These are phyloP conservation scores for Pantherophis vulpinus DNA, from an alignment of 2,797 vertebrate genomes.

Conservation along the genomic window DNA sequence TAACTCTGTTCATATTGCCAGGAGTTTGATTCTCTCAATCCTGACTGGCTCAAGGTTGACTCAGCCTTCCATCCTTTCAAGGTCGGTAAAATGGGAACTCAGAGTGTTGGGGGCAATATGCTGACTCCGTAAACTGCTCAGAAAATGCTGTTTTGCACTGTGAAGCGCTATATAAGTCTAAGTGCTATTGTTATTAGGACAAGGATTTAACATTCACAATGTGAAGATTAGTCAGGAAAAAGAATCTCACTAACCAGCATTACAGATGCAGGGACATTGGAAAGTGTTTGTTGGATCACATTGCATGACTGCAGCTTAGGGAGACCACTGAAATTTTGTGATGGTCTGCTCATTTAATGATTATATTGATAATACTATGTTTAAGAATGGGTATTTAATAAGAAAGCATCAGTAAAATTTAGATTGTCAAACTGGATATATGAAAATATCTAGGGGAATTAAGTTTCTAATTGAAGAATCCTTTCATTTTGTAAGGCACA, in stretches of 20 bases:
- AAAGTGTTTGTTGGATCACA: not conserved
- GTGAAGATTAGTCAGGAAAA: not conserved
- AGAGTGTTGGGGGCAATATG: not conserved
- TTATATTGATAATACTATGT: not conserved
- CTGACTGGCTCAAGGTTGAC: not conserved
- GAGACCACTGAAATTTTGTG: not conserved
- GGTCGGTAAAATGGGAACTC: not conserved
- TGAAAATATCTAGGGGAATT: not conserved
- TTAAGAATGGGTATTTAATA: not conserved
- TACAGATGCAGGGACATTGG: not conserved
- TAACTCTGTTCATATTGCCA: not conserved
- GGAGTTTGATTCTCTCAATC: not conserved
- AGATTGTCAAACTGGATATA: not conserved
- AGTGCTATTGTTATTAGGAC: not conserved
- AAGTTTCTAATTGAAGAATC: not conserved
- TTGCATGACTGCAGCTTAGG: not conserved
- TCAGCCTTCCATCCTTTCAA: not conserved
- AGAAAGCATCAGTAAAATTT: not conserved
- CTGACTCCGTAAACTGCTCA: not conserved
- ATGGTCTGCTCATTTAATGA: conserved; percentile 19
- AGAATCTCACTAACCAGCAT: not conserved
- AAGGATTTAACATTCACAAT: not conserved
- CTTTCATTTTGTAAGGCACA: not conserved
- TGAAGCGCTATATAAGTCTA: not conserved
- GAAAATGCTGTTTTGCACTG: not conserved